A percentile compares a stretch with the other conserved stretches of the same genome.
These are phyloP conservation scores for Myzus persicae DNA, from an alignment of 1,140 invertebrate genomes.

Conservation along the genomic window DNA sequence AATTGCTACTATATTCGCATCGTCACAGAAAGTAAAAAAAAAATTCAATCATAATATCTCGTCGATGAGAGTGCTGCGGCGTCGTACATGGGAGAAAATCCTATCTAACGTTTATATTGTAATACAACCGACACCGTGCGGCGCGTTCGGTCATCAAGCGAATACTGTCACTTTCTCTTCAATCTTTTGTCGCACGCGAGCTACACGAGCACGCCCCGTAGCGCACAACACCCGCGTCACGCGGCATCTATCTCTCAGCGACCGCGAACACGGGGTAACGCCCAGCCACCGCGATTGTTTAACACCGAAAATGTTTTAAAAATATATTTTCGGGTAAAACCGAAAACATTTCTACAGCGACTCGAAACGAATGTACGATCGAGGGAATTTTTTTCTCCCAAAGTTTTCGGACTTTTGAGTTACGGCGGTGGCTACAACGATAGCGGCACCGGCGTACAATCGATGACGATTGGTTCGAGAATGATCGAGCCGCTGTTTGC, in stretches of 20 bases:
- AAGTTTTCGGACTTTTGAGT: not conserved
- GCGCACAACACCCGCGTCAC: slow-evolving; percentile 33
- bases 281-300: not conserved
- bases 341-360: not conserved
- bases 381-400: not conserved
- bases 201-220: slow-evolving; percentile 33
- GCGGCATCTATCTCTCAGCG: slow-evolving; percentile 14
- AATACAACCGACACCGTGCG: not conserved
- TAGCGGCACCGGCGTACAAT: not conserved
- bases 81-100: slow-evolving; percentile 10
- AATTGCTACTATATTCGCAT: not conserved
- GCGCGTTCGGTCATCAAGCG: slow-evolving; percentile 43
- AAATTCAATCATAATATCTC: not conserved
- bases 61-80: not conserved
- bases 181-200: slow-evolving; percentile 11
- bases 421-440: not conserved
- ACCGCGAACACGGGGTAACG: slow-evolving; percentile 23
- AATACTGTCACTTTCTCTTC: slow-evolving; percentile 57
- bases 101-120: not conserved
- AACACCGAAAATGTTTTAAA: not conserved
- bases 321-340: not conserved
- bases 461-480: slow-evolving; percentile 31
- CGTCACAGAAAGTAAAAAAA: not conserved
- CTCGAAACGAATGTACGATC: not conserved
- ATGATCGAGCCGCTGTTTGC: not conserved